Conservation (phyloP, 2,888 invertebrate species). For the Hypolimnas misippus region DNA sequence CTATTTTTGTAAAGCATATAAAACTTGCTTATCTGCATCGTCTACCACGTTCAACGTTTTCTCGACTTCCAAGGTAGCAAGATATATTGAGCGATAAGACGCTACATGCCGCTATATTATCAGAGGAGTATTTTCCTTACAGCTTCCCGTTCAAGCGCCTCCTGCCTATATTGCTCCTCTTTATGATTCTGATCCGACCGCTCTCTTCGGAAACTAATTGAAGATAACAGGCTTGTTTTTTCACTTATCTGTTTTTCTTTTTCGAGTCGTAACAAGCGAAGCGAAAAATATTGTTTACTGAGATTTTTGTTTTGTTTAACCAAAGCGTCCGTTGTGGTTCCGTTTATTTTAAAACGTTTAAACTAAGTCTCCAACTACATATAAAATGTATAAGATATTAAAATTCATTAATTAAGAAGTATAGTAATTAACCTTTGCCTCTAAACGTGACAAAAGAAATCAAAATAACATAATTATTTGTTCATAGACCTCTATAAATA, state of each 20-base stretch:
- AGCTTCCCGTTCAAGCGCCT: constrained; percentile 58
- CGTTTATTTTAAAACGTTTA: not conserved
- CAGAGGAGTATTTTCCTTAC: constrained; percentile 57
- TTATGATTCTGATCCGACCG: constrained; percentile 67
- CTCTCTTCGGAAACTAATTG: constrained; percentile 74
- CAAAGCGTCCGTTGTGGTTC: not conserved
- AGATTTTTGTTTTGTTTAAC: constrained; percentile 26
- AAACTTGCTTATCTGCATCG: not conserved
- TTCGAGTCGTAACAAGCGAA: constrained; percentile 46
- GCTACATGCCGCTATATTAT: constrained; percentile 45
- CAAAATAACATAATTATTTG: too few relatives aligned
- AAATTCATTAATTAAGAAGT: too few relatives aligned
- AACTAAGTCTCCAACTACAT: not conserved
- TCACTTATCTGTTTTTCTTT: constrained; percentile 60
- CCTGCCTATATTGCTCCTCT: constrained; percentile 61
- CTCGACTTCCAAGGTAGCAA: constrained; percentile 1
- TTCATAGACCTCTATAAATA: too few relatives aligned
- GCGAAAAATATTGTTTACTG: constrained; percentile 29
- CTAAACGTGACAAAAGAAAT: too few relatives aligned
- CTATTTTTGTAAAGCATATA: not conserved
- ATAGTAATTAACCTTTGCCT: too few relatives aligned
- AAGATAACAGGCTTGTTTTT: constrained; percentile 78
- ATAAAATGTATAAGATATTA: too few relatives aligned
- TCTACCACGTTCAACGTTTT: not conserved
- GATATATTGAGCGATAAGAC: constrained; percentile 45